Conservation (phyloP, 2,797 vertebrate species). For the Urocyon cinereoargenteus region DNA sequence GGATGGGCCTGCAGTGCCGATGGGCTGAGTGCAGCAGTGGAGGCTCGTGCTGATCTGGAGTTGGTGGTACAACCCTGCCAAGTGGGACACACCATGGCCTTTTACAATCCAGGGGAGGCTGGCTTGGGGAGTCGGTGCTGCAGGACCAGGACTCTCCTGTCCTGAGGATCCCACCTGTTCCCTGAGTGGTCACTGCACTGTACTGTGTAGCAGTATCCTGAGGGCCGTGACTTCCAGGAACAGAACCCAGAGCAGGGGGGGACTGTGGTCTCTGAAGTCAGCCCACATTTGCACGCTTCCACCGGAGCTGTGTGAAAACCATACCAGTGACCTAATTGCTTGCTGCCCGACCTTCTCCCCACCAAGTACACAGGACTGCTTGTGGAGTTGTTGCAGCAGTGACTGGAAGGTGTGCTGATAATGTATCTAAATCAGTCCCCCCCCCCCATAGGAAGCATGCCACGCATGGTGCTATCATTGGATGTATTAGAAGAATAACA, state of each 20-base stretch:
- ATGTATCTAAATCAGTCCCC: not conserved
- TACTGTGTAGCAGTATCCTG: not conserved
- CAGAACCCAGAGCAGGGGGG: no score
- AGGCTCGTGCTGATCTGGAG: no score
- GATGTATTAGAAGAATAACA: not conserved
- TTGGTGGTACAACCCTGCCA: no score
- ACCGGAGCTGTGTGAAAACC: not conserved
- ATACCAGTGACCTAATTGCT: not conserved
- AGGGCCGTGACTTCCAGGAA: not conserved
- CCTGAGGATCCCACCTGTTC: not conserved
- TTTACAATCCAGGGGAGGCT: not conserved
- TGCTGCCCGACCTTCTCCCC: not conserved
- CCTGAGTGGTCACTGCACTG: no score
- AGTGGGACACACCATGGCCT: not conserved
- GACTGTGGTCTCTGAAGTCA: not conserved
- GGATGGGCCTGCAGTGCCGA: no score
- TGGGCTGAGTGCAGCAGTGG: no score
- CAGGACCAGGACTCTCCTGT: rapidly evolving
- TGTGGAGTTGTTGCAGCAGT: not conserved
- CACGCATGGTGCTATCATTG: not conserved
- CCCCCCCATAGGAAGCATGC: no score
- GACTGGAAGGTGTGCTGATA: not conserved
- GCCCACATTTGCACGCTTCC: not conserved
- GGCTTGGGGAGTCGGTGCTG: not conserved
- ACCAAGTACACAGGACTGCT: not conserved